These are phyloP conservation scores for Euschistus heros DNA, from an alignment of 1,140 invertebrate species.

Conservation along the genomic window DNA sequence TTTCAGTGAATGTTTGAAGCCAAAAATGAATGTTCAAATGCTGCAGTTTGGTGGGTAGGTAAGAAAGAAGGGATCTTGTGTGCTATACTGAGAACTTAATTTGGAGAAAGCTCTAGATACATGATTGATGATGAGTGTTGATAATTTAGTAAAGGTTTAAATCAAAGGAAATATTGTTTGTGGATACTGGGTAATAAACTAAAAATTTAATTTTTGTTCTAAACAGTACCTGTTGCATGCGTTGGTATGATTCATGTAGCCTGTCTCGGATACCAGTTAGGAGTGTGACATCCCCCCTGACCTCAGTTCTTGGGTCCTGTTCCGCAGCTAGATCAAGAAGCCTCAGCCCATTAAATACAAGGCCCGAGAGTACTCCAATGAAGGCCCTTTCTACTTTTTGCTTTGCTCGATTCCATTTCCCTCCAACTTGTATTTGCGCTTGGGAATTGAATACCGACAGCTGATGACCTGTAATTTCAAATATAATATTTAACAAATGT, in stretches of 20 bases:
- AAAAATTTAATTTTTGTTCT: too few species aligned
- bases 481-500: background rate
- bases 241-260: conserved; percentile 52
- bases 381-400: conserved; percentile 64
- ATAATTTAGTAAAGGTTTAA: too few species aligned
- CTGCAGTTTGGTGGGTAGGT: too few species aligned
- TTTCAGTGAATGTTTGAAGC: too few species aligned
- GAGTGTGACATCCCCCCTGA: conserved; percentile 61
- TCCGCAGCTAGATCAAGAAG: conserved; percentile 76
- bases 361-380: conserved; percentile 74
- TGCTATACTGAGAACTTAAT: too few species aligned
- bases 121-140: too few species aligned
- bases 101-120: too few species aligned
- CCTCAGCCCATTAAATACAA: conserved; percentile 75
- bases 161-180: too few species aligned
- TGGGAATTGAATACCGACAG: conserved; percentile 86
- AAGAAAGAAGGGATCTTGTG: too few species aligned
- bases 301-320: conserved; percentile 58
- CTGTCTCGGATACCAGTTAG: conserved; percentile 60
- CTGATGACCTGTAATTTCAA: conserved; percentile 56
- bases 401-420: conserved; percentile 57
- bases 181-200: too few species aligned
- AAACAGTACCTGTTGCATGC: conserved; percentile 61
- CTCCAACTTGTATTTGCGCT: conserved; percentile 81
- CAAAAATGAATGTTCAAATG: too few species aligned